Conservation (phyloP, 2,797 vertebrate species). For the Dromococcyx pavoninus region DNA sequence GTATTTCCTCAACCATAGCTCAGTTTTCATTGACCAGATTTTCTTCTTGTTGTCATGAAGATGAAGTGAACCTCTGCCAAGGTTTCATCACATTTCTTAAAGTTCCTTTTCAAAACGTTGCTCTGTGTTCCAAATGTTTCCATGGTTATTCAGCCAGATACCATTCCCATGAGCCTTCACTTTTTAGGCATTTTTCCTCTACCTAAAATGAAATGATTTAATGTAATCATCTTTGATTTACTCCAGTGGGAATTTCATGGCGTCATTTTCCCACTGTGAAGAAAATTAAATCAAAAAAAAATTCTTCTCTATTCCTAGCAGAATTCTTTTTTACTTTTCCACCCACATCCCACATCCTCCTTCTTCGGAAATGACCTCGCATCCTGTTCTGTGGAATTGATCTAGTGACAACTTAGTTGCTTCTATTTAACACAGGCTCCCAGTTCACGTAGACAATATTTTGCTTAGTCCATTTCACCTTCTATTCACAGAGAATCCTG, state of each 20-base stretch:
- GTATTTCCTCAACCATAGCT: background rate
- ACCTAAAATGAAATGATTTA: constrained; percentile 10
- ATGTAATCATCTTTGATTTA: constrained; percentile 22
- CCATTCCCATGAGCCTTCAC: background rate
- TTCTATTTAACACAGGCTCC: constrained; percentile 10
- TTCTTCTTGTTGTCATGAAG: background rate
- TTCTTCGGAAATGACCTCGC: constrained; percentile 9
- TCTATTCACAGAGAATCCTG: background rate
- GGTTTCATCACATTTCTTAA: background rate
- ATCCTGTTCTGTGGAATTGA: constrained; percentile 30
- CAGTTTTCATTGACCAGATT: background rate
- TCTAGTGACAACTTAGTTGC: background rate
- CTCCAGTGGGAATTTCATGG: constrained; percentile 17
- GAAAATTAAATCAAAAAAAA: background rate
- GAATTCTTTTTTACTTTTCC: constrained; percentile 12
- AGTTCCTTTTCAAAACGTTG: background rate
- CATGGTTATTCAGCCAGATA: background rate
- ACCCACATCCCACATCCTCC: constrained; percentile 24
- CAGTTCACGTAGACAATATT: background rate
- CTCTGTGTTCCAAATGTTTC: background rate
- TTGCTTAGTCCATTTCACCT: background rate
- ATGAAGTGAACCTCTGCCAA: background rate
- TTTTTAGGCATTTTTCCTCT: background rate
- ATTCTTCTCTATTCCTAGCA: background rate
- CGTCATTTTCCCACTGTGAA: background rate